Evolutionary conservation across 1,140 invertebrate genomes (phyloP).

Genomic region (Papilio helenus): DNA sequence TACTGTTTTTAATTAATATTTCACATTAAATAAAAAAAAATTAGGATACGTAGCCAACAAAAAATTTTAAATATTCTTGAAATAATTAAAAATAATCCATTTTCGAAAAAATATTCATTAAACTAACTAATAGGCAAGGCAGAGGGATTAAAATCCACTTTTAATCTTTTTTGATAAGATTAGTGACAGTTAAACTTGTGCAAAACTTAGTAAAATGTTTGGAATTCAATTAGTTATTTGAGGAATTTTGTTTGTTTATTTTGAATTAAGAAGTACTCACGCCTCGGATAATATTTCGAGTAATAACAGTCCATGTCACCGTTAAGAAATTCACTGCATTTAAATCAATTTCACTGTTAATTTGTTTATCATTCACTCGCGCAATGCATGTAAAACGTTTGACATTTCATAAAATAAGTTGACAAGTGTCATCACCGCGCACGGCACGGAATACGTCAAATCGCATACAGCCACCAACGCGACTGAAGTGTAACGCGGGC

Average conservation of each 20-base stretch:
- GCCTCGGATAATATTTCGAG: conserved; percentile 82
- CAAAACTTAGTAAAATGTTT: conserved; percentile 30
- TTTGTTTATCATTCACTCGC: conserved; percentile 80
- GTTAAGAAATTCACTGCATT: conserved; percentile 75
- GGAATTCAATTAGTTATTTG: conserved; percentile 61
- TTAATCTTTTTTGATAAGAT: neutral
- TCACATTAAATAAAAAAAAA: neutral
- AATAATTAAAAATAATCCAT: neutral
- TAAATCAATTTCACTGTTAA: conserved; percentile 74
- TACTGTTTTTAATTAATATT: neutral
- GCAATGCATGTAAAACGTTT: conserved; percentile 76
- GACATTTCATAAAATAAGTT: conserved; percentile 82
- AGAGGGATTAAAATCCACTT: neutral
- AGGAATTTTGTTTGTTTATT: conserved; percentile 77
- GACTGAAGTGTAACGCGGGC: conserved; percentile 81
- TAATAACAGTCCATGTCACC: conserved; percentile 83
- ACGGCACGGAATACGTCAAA: conserved; percentile 82
- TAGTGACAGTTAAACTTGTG: neutral
- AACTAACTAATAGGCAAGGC: neutral
- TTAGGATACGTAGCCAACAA: neutral
- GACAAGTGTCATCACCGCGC: conserved; percentile 81
- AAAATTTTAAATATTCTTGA: neutral
- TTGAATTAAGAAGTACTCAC: conserved; percentile 78
- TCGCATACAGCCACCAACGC: conserved; percentile 81
- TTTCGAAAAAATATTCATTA: neutral